Percentiles rank a stretch among this genome's conserved stretches.
Conservation (phyloP, 2,797 vertebrate species). For the Apogon hyalosoma region DNA sequence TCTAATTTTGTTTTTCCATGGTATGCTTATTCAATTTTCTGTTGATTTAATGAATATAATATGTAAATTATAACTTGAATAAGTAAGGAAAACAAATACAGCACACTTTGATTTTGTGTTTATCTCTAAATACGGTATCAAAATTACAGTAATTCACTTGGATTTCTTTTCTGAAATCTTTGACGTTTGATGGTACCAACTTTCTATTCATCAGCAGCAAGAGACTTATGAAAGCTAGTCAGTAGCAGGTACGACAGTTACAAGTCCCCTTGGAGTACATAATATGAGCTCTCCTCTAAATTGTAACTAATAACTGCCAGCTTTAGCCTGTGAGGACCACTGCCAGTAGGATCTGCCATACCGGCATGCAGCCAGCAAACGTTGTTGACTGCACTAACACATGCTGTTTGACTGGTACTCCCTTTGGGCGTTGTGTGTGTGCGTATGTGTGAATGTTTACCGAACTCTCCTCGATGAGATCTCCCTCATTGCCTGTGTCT, state of each 20-base stretch:
- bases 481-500: conserved; percentile 53
- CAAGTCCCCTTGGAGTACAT: conserved; percentile 69
- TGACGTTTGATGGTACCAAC: conserved; percentile 24
- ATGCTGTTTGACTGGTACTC: conserved; percentile 78
- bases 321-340: conserved; percentile 62
- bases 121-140: not conserved
- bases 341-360: conserved; percentile 65
- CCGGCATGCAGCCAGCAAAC: conserved; percentile 72
- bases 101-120: not conserved
- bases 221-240: conserved; percentile 37
- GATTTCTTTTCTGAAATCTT: conserved; percentile 21
- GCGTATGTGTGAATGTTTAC: conserved; percentile 59
- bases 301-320: conserved; percentile 73
- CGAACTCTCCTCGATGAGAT: conserved; percentile 62
- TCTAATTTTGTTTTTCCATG: conserved; percentile 2
- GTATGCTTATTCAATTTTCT: conserved; percentile 2
- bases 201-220: conserved; percentile 7
- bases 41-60: conserved; percentile 18
- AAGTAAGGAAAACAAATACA: not conserved
- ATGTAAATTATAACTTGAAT: conserved; percentile 14
- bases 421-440: conserved; percentile 44
- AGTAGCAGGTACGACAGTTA: conserved; percentile 53
- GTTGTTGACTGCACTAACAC: conserved; percentile 77
- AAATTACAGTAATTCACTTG: conserved; percentile 11
- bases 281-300: conserved; percentile 72